Conservation (phyloP, 2,888 invertebrate genomes). For the Tanytarsus gracilentus region DNA sequence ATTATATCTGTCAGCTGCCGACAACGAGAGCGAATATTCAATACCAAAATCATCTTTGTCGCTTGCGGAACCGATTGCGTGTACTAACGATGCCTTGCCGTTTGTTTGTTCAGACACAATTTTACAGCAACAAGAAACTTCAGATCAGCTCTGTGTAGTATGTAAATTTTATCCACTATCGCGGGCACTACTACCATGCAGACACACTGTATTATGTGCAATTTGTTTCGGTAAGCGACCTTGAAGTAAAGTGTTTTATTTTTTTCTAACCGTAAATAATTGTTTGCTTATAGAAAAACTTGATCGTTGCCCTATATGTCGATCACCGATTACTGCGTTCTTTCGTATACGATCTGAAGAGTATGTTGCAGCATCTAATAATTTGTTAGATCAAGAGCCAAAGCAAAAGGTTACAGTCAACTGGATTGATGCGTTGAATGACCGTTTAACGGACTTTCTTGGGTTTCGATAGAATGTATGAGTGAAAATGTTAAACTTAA, state of each 20-base stretch:
- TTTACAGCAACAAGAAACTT: constrained; percentile 44
- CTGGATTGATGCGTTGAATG: constrained; percentile 49
- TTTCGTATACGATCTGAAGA: constrained; percentile 74
- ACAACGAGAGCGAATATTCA: constrained; percentile 34
- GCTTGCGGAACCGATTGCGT: constrained; percentile 47
- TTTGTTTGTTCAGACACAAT: constrained; percentile 35
- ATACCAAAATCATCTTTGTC: constrained; percentile 42
- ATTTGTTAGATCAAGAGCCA: constrained; percentile 41
- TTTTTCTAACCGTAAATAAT: not conserved
- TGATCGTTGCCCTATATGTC: constrained; percentile 80
- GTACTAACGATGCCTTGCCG: constrained; percentile 38
- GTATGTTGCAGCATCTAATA: constrained; percentile 48
- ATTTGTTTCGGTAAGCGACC: constrained; percentile 57
- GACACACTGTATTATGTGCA: constrained; percentile 78
- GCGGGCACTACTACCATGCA: constrained; percentile 71
- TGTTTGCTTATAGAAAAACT: constrained; percentile 49
- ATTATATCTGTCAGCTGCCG: constrained; percentile 65
- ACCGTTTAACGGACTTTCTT: constrained; percentile 63
- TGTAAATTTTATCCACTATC: constrained; percentile 71
- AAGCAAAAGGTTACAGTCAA: constrained; percentile 44
- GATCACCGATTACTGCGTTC: constrained; percentile 71
- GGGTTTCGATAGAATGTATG: constrained; percentile 53
- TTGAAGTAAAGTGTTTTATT: not conserved
- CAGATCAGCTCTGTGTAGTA: constrained; percentile 67
- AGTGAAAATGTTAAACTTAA: too few species aligned